Evolutionary conservation across 2,888 invertebrate genomes (phyloP), one percentile per base, ranked within the genome.

Genomic region (Seira musarum): DNA sequence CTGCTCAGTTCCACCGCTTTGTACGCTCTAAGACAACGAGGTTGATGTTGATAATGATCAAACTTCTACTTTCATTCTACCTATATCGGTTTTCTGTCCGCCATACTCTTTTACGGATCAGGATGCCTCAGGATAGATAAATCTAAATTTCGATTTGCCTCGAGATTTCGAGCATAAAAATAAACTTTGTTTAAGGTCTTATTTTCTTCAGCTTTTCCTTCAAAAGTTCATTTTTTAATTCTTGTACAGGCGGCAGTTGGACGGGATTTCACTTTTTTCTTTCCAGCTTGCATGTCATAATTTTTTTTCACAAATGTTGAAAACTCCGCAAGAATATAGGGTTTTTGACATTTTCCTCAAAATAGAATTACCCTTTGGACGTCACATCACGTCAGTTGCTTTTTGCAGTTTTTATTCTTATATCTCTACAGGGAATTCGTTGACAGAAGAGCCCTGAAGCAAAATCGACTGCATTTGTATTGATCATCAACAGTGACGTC

Each of bases 1-100:
- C 35, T 73, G 49, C 53, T 53, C 64, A 64, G n/a, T 64, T 24
- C 21, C 30, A 53, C 65, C 57, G 65, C 30, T 25, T 25, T 17
- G 22, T 13, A 30, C 25, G 24, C n/a, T 8, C 6, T 30, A 13
- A 24, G 64, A 25, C 22, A 40, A 40, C 6, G 40, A 40, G 40
- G 40, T 8, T 40, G 40, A 40, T 40, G 40, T 8, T 40, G 40
- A 40, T 40, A 40, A 5, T 13, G 40, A 40, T 40, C 40, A 8
- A 40, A 40, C 13, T 40, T 13, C 13, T 40, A 40, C 40, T 13
- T 40, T 40, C 5, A 40, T 13, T 40, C 13, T 40, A 13, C 13
- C 40, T 40, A 40, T 40, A 40, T 13, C 40, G 6, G 40, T 40
- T 40, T 5, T 40, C 13, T n/a, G n/a, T n/a, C n/a, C n/a, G n/a